Evolutionary conservation across 2,888 invertebrate species (phyloP).

Genomic region (Lamproptera curius): DNA sequence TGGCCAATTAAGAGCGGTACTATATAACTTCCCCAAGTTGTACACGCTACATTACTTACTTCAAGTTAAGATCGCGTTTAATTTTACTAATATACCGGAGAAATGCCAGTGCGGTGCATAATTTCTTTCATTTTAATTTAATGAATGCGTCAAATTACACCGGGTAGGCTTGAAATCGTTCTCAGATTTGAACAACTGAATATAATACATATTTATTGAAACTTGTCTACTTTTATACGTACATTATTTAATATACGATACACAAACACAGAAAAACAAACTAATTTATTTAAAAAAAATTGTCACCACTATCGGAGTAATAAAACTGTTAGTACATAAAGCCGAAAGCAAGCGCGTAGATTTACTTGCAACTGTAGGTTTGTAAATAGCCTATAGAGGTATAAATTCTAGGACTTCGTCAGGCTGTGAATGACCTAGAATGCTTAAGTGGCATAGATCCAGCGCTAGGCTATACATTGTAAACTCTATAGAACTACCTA

Average conservation of each 20-base stretch:
- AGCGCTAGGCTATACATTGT: conserved; percentile 10
- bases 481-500: conserved; percentile 16
- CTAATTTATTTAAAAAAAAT: no score
- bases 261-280: no score
- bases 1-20: neutral
- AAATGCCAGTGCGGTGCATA: neutral
- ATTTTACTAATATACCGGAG: neutral
- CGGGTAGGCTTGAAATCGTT: no score
- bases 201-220: no score
- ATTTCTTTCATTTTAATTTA: neutral
- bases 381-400: no score
- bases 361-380: no score
- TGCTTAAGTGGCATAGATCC: conserved; percentile 16
- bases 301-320: no score
- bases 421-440: conserved; percentile 15
- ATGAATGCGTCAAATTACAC: neutral
- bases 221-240: no score
- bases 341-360: no score
- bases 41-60: neutral
- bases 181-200: no score
- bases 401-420: neutral
- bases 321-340: neutral
- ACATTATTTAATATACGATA: no score
- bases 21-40: neutral
- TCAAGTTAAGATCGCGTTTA: neutral